Conservation (phyloP, 2,888 invertebrate species). For the Eupithecia exiguata region DNA sequence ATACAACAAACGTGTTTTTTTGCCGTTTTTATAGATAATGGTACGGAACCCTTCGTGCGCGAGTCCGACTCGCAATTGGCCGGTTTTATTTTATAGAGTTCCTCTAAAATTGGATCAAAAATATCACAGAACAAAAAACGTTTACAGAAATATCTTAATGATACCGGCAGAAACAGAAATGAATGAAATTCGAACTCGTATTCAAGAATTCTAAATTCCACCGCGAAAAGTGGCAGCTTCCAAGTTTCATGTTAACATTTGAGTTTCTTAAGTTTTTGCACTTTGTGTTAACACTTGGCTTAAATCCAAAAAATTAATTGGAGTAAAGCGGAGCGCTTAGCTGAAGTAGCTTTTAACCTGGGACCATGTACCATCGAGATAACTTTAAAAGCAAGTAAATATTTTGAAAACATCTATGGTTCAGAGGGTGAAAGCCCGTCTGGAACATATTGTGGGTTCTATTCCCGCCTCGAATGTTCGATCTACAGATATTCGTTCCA, state of each 20-base stretch:
- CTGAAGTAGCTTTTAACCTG: constrained; percentile 26
- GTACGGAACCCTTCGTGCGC: no score
- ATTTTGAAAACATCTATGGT: no score
- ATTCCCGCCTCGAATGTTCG: no score
- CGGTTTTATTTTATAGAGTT: not conserved
- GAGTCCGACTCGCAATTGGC: no score
- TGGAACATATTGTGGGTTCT: no score
- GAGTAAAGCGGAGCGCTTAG: constrained; percentile 61
- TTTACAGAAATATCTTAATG: not conserved
- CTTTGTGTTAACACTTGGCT: constrained; percentile 61
- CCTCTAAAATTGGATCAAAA: not conserved
- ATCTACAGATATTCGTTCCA: no score
- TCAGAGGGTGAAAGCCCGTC: no score
- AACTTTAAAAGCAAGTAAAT: not conserved
- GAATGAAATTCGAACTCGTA: not conserved
- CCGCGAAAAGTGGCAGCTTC: constrained; percentile 17
- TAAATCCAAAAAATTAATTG: constrained; percentile 78
- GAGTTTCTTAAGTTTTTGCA: constrained; percentile 40
- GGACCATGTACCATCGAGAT: not conserved
- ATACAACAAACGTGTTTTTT: no score
- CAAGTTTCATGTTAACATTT: constrained; percentile 26
- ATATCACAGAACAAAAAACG: not conserved
- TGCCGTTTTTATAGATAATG: no score
- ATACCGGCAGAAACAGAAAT: not conserved
- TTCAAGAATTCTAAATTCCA: constrained; percentile 8